Percentiles rank a stretch among this genome's conserved stretches.
Evolutionary conservation across 2,888 invertebrate species (phyloP).

Genomic region (Perizoma affinitatum): DNA sequence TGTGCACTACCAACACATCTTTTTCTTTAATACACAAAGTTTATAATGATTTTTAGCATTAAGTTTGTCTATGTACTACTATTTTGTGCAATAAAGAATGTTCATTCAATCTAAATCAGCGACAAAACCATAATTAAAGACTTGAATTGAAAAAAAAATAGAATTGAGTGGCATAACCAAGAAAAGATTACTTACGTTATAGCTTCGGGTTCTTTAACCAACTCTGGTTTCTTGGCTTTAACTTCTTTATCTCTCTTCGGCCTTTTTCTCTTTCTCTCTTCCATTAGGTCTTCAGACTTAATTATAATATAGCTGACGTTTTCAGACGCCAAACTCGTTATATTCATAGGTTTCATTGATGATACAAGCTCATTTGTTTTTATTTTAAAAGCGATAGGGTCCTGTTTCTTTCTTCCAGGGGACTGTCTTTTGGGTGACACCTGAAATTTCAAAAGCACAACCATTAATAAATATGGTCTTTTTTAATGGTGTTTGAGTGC

Average conservation of each 20-base stretch:
- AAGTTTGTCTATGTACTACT: too few species aligned
- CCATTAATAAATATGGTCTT: too few species aligned
- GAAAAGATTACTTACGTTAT: slow-evolving; percentile 62
- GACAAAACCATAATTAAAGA: too few species aligned
- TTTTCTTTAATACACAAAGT: too few species aligned
- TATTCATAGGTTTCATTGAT: slow-evolving; percentile 52
- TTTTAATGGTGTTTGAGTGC: too few species aligned
- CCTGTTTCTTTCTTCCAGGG: slow-evolving; percentile 9
- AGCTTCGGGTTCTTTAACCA: slow-evolving; percentile 46
- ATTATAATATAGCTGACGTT: slow-evolving; percentile 78
- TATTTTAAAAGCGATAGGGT: not conserved
- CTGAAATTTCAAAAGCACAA: not conserved
- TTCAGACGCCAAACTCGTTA: slow-evolving; percentile 56
- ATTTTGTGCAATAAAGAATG: too few species aligned
- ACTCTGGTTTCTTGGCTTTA: slow-evolving; percentile 29
- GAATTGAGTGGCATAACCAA: too few species aligned
- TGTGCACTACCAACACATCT: too few species aligned
- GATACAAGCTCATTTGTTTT: slow-evolving; percentile 48
- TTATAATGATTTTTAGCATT: too few species aligned
- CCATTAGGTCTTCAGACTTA: slow-evolving; percentile 46
- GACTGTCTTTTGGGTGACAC: not conserved
- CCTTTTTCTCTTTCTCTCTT: slow-evolving; percentile 38
- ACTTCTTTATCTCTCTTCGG: slow-evolving; percentile 34
- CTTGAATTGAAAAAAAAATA: too few species aligned
- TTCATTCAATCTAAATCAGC: too few species aligned